Base-by-base conservation (phyloP, 2,113 vertebrate species). In the Cariama cristata region DNA sequence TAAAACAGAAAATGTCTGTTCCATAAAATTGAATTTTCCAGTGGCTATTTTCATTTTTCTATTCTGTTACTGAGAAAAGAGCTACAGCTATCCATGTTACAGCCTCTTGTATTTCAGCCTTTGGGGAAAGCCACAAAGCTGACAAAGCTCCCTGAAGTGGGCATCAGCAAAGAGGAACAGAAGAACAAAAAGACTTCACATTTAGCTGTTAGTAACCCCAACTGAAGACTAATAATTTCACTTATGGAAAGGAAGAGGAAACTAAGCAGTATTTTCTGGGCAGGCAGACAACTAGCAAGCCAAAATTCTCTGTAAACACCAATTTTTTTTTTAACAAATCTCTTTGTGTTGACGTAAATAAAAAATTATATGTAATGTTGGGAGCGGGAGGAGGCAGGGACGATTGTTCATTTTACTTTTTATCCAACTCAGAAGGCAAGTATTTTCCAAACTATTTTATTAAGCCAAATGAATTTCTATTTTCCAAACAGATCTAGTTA, bases 221-320 rank as follows among this genome's bases (percentile, higher is more conserved):
- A 18, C 6, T 74, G 76, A 95, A 87, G 38, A 75, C 19, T 58
- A 91, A 60, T 82, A 56, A 82, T 75, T 96, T 95, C 66, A 66
- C 22, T 87, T 64, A 52, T 32, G 58, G 69, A 93, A 94, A 95
- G 18, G 44, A 85, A 93, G 40, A 89, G 52, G 40, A 93, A 81
- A 86, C 20, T 71, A 64, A 93, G 64, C 16, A 71, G 68, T 52
- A 87, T 68, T 92, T 96, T 96, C 89, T 95, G 89, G 93, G 80
- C 76, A 91, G 45, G 18, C 50, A 93, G 79, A 95, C 67, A 95
- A 71, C 28, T 59, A 84, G 33, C 14, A 77, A 81, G 26, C 19
- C 89, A 93, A 91, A 91, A 67, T 5, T 59, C 35, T 85, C 26
- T 81, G 71, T 42, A 94, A 92, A 76, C 17, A 88, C 1, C 6